Percentiles rank a stretch among this genome's conserved stretches.
phyloP scores from a whole-genome alignment of 2,797 vertebrate genomes.

The Notamacropus eugenii region DNA sequence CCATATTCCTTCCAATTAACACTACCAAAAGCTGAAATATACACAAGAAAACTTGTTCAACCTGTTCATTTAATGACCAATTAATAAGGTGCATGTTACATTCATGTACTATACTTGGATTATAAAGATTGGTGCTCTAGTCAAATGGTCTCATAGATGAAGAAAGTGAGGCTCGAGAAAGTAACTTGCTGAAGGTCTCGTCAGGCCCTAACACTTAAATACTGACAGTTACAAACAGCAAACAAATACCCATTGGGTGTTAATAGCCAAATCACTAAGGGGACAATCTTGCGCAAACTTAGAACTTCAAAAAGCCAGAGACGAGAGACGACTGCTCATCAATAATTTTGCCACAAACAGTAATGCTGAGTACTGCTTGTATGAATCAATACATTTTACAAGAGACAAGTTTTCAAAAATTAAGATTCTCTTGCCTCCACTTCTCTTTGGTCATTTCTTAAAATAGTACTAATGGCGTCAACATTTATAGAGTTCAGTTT shows the following conservation, averaged over 20 bases:
- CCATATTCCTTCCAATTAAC: constrained; percentile 41
- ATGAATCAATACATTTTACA: neutral
- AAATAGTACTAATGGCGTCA: neutral
- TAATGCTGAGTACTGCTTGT: neutral
- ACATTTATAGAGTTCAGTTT: constrained; percentile 52
- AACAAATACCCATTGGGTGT: constrained; percentile 24
- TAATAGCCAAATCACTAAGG: constrained; percentile 14
- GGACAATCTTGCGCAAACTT: neutral
- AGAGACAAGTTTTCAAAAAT: constrained; percentile 61
- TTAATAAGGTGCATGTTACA: neutral
- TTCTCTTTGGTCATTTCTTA: constrained; percentile 46
- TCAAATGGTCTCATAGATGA: constrained; percentile 30
- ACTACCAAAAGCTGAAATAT: constrained; percentile 39
- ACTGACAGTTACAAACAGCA: constrained; percentile 27
- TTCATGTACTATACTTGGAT: neutral
- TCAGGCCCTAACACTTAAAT: constrained; percentile 22
- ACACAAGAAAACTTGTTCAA: constrained; percentile 26
- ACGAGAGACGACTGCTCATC: neutral
- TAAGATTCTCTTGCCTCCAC: constrained; percentile 20
- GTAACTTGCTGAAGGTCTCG: neutral
- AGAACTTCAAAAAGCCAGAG: neutral
- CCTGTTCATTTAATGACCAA: constrained; percentile 43
- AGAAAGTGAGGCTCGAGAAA: constrained; percentile 27
- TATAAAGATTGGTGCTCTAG: neutral
- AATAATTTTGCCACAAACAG: too few species aligned